Base-by-base conservation (phyloP, 2,797 vertebrate genomes). In the Cossypha polioptera region DNA sequence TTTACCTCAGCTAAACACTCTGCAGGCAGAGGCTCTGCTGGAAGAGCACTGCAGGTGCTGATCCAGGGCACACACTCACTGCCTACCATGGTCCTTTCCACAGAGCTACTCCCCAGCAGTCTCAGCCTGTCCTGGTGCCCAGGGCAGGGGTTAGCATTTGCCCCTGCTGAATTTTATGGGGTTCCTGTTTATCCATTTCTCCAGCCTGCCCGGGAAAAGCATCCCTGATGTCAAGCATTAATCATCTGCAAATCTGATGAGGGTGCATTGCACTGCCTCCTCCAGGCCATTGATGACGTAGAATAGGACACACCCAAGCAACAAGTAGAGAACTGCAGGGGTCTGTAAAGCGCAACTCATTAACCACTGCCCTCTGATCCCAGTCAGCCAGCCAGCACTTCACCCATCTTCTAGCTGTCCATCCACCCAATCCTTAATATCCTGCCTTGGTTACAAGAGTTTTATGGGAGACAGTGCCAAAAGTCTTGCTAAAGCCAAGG, bases 1-100 rank as follows among this genome's bases (percentile, higher is more conserved):
- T 28, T 72, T 31, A 22, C 9, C 36, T 72, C 45, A 55, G 28
- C 40, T 79, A 28, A 89, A 74, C 15, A 3, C 29, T 62, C 18
- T 29, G 7, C 0, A 0, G 50, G 48, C 53, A 94, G 31, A 55
- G 26, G 22, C 21, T 76, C 28, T 68, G 16, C 19, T 57, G 42
- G 50, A 71, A 76, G 26, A 69, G 26, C 67, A 43, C 1, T 1
- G 17, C 50, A 29, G 40, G 17, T 43, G 9, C 17, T 47, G n/a
- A 43, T 25, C 28, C 4, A 7, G 21, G 40, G 45, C 43, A 67
- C 0, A 0, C 33, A 36, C 22, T 65, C 12, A 0, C n/a, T 61
- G 66, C 35, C 31, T 24, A 1, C 18, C 38, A 1, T 5, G 4
- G 31, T 36, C 48, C 16, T 78, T 67, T 47, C 73, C 24, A 22